Evolutionary conservation across 2,113 vertebrate genomes (phyloP).

Genomic region (Antechinus stuartii): DNA sequence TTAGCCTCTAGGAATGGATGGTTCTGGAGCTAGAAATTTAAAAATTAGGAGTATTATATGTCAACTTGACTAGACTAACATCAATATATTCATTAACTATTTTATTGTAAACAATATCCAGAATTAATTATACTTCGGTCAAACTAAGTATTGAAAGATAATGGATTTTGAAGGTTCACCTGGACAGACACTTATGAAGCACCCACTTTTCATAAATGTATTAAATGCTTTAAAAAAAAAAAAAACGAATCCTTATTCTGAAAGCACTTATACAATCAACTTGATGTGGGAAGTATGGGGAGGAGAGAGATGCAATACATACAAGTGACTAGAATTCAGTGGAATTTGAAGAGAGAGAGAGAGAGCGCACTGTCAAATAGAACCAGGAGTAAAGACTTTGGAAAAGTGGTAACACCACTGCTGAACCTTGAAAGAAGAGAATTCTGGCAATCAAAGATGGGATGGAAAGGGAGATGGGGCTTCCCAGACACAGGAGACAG

Average conservation of each 20-base stretch:
- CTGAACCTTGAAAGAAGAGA: not conserved
- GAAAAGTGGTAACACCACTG: not conserved
- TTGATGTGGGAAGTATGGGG: not conserved
- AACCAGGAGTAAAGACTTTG: not conserved
- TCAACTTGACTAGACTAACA: constrained; percentile 2
- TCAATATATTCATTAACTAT: not conserved
- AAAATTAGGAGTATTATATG: not conserved
- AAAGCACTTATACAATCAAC: not conserved
- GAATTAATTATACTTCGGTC: constrained; percentile 36
- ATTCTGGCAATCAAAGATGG: not conserved
- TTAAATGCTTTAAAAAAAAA: not conserved
- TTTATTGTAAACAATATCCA: constrained; percentile 22
- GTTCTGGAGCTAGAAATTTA: constrained; percentile 9
- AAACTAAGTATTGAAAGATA: constrained; percentile 33
- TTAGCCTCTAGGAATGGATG: not conserved
- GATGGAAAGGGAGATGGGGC: not conserved
- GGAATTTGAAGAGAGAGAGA: not conserved
- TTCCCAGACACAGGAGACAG: not conserved
- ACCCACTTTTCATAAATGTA: not conserved
- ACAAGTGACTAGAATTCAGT: not conserved
- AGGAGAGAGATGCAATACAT: not conserved
- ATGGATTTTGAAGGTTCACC: not conserved
- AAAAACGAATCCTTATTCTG: not conserved
- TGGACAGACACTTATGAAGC: not conserved
- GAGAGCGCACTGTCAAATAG: not conserved